Conservation (phyloP, 2,113 vertebrate genomes). For the Epinephelus lanceolatus region DNA sequence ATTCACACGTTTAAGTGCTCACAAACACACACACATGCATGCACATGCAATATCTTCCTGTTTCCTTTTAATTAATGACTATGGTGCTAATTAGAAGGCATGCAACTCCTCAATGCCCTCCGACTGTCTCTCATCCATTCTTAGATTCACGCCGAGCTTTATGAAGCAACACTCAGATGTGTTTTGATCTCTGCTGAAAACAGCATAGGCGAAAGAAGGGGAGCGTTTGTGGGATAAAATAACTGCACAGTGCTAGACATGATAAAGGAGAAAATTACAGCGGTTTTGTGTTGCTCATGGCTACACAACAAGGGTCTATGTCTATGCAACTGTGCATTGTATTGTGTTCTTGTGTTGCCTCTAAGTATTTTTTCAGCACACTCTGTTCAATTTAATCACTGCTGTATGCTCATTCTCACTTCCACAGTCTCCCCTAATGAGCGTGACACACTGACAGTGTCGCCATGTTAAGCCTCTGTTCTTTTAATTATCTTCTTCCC, state of each 20-base stretch:
- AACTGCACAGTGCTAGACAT: neutral
- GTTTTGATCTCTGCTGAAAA: conserved; percentile 32
- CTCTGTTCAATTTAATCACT: neutral
- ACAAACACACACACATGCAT: neutral
- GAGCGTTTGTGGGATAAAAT: neutral
- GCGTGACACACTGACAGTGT: conserved; percentile 12
- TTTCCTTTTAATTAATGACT: conserved; percentile 72
- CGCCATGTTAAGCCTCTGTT: conserved; percentile 24
- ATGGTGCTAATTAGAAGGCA: conserved; percentile 74
- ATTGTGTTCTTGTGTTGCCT: neutral
- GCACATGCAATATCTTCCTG: conserved; percentile 23
- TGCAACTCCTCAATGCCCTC: conserved; percentile 51
- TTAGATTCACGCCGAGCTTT: conserved; percentile 31
- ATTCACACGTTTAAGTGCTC: conserved; percentile 9
- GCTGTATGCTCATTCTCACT: neutral
- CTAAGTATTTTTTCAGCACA: neutral
- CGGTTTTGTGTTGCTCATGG: neutral
- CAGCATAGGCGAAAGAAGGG: neutral
- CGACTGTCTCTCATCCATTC: conserved; percentile 42
- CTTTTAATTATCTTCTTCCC: conserved; percentile 34
- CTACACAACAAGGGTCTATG: neutral
- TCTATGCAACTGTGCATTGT: neutral
- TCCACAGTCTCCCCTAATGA: conserved; percentile 52
- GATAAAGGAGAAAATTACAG: neutral
- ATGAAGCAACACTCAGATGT: conserved; percentile 26